Evolutionary conservation across 2,113 vertebrate species (phyloP), one percentile per base, ranked within the genome.

Genomic region (Pachyramphus minor): DNA sequence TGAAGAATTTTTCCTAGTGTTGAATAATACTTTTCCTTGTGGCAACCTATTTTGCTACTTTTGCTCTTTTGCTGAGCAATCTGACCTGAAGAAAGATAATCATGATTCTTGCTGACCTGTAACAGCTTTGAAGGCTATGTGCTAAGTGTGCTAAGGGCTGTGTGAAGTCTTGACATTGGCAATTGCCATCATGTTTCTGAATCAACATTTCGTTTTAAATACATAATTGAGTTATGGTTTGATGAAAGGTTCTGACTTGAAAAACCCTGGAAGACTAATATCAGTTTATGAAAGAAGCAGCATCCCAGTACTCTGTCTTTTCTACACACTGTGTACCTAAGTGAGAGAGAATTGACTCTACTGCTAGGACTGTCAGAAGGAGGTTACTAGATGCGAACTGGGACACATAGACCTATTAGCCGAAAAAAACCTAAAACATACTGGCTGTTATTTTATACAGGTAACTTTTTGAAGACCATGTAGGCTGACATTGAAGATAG

Each of bases 351-450:
- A 55, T 1, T 56, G 6, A 50, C 12, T 44, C 19, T 56, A 18
- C 14, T 63, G 50, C 45, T 28, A 80, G 12, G 39, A 41, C 41
- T 59, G 12, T 35, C 30, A 59, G 45, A 72, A 68, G 11, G 19
- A 62, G n/a, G 67, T 62, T 47, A 30, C 18, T 21, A 55, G 24
- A 55, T 42, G 15, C 8, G 50, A 73, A 47, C 3, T 28, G 12
- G 12, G 5, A 74, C 25, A 35, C 4, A 19, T 1, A 81, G 31
- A 27, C 6, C 13, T 67, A 10, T 50, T 68, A 12, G 15, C 7
- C 39, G 1, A 4, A 63, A 9, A 4, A 2, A 0, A 11, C 1
- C 39, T 23, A 45, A n/a, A n/a, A 3, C 12, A 23, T 20, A 12
- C 13, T 87, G 35, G 31, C 21, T 74, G 9, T 45, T 84, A 53